Evolutionary conservation across 2,888 invertebrate genomes (phyloP).

Genomic region (Clanis bilineata): DNA sequence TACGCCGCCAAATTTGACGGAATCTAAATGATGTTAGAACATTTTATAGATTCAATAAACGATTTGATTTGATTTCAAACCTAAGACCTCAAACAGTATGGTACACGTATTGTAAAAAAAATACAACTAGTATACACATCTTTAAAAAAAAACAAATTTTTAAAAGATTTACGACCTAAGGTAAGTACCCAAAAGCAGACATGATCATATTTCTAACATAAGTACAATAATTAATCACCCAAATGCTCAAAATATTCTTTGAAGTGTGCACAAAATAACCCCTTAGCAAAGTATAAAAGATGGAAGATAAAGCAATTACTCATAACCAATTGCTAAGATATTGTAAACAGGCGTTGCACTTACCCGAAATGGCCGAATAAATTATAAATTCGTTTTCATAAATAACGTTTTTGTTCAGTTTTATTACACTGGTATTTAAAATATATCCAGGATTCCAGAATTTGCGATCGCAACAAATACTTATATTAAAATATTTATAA

Average conservation of each 20-base stretch:
- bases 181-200: too few relatives aligned
- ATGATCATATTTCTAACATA: background rate
- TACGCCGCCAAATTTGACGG: too few relatives aligned
- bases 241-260: background rate
- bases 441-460: background rate
- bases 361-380: background rate
- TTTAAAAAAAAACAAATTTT: too few relatives aligned
- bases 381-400: background rate
- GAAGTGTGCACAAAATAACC: too few relatives aligned
- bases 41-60: too few relatives aligned
- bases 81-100: too few relatives aligned
- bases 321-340: slow-evolving; percentile 4
- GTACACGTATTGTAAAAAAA: too few relatives aligned
- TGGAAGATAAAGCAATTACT: background rate
- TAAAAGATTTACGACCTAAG: too few relatives aligned
- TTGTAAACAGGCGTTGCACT: background rate
- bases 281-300: background rate
- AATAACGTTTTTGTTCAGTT: background rate
- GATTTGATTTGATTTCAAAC: too few relatives aligned
- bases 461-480: background rate
- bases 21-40: too few relatives aligned
- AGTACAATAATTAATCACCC: background rate
- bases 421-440: background rate
- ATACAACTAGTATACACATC: too few relatives aligned
- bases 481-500: too few relatives aligned